A percentile compares a stretch with the other conserved stretches of the same genome.
Conservation (phyloP, 1,140 invertebrate genomes). For the Polyergus mexicanus region DNA sequence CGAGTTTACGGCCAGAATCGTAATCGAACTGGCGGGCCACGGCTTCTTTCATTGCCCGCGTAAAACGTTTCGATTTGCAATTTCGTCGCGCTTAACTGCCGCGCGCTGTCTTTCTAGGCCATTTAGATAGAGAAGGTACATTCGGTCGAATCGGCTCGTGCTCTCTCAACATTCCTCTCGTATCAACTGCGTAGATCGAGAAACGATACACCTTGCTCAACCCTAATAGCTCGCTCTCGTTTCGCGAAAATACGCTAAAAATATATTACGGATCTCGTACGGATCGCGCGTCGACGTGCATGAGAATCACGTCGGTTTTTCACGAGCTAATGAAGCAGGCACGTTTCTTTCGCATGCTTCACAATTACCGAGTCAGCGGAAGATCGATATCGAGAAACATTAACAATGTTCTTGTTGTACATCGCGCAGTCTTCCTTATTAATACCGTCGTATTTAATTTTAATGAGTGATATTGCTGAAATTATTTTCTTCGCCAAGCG, state of each 20-base stretch:
- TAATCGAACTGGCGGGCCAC: constrained; percentile 77
- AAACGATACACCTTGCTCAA: constrained; percentile 30
- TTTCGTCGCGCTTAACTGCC: constrained; percentile 72
- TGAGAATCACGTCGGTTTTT: constrained; percentile 54
- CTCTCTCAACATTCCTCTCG: not conserved
- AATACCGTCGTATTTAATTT: not conserved
- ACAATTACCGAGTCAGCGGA: not conserved
- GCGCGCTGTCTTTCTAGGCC: constrained; percentile 72
- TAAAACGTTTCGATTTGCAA: constrained; percentile 82
- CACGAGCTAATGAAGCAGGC: constrained; percentile 30
- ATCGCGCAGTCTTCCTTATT: too few relatives aligned
- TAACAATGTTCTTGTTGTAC: too few relatives aligned
- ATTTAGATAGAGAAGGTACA: constrained; percentile 68
- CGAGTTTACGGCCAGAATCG: constrained; percentile 68
- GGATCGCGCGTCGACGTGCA: constrained; percentile 35
- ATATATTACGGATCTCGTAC: constrained; percentile 36
- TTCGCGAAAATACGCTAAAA: constrained; percentile 37
- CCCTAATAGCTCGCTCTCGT: constrained; percentile 56
- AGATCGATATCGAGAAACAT: constrained; percentile 6
- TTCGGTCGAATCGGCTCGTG: constrained; percentile 41
- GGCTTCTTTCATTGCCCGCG: constrained; percentile 78
- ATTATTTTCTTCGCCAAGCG: not conserved
- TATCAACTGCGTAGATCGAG: not conserved
- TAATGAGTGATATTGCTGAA: not conserved
- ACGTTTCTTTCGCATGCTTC: not conserved